phyloP scores from a whole-genome alignment of 2,888 invertebrate genomes.

The Rhimphoctona megacephalus region DNA sequence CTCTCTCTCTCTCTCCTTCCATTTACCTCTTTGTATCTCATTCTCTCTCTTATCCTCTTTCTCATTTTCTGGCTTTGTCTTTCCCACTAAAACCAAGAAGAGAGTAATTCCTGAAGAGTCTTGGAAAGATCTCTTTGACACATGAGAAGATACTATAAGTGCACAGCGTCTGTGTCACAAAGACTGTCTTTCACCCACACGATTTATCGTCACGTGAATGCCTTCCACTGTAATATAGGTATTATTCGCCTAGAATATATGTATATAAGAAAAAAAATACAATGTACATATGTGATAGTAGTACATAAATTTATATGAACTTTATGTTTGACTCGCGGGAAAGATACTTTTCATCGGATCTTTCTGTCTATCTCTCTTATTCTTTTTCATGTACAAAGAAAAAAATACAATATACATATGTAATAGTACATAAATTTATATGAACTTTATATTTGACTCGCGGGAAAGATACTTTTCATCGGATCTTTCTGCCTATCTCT shows the following conservation, averaged over 20 bases:
- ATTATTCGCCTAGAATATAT: neutral
- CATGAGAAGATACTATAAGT: slow-evolving; percentile 28
- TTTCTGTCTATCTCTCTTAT: neutral
- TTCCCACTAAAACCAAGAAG: slow-evolving; percentile 14
- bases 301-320: neutral
- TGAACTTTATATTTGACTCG: neutral
- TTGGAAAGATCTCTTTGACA: slow-evolving; percentile 22
- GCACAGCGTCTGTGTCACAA: slow-evolving; percentile 67
- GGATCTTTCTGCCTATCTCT: slow-evolving; percentile 3
- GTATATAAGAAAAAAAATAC: neutral
- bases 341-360: slow-evolving; percentile 42
- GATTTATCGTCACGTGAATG: slow-evolving; percentile 72
- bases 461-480: slow-evolving; percentile 43
- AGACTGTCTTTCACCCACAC: slow-evolving; percentile 74
- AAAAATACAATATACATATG: neutral
- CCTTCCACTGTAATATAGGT: slow-evolving; percentile 43
- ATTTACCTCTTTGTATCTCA: slow-evolving; percentile 2
- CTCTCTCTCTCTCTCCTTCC: neutral
- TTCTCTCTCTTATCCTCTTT: slow-evolving; percentile 10
- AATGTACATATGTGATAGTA: neutral
- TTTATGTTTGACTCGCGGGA: neutral
- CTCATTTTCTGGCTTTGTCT: slow-evolving; percentile 20
- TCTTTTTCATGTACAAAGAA: too few relatives aligned
- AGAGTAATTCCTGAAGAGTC: slow-evolving; percentile 22
- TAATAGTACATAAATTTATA: neutral